A percentile compares a stretch with the other conserved stretches of the same genome.
Conservation (phyloP, 1,140 invertebrate species). For the Ceratina calcarata region DNA sequence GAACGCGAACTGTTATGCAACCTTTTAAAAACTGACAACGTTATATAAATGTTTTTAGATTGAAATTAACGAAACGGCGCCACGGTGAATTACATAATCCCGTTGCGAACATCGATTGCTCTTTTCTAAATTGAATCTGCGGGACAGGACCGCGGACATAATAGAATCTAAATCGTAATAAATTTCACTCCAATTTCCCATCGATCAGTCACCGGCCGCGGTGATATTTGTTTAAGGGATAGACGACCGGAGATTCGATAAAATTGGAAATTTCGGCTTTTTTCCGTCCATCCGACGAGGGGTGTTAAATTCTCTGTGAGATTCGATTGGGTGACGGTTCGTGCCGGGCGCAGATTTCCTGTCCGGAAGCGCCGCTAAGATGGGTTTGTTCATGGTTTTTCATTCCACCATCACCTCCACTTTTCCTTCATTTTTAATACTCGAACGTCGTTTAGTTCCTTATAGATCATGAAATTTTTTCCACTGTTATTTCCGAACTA, state of each 20-base stretch:
- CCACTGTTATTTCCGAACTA: too few relatives aligned
- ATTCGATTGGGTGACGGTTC: slow-evolving; percentile 78
- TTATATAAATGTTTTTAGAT: slow-evolving; percentile 9
- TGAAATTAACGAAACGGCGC: neutral
- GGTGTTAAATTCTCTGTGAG: slow-evolving; percentile 80
- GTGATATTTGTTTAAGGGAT: slow-evolving; percentile 65
- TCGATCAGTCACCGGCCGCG: slow-evolving; percentile 38
- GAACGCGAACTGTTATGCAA: neutral
- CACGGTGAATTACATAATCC: neutral
- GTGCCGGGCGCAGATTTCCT: slow-evolving; percentile 71
- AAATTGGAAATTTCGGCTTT: slow-evolving; percentile 78
- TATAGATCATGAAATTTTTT: neutral
- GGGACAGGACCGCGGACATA: neutral
- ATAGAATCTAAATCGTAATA: neutral
- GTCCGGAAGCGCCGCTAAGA: slow-evolving; percentile 69
- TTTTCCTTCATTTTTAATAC: neutral
- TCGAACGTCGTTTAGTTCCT: neutral
- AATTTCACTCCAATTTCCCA: slow-evolving; percentile 41
- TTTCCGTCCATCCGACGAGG: slow-evolving; percentile 64
- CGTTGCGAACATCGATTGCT: neutral
- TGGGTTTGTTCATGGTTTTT: slow-evolving; percentile 65
- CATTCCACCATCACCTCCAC: slow-evolving; percentile 23
- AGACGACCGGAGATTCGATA: slow-evolving; percentile 76
- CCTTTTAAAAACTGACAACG: neutral
- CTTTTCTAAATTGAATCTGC: neutral